Percentiles rank a stretch among this genome's conserved stretches.
phyloP scores from a whole-genome alignment of 2,888 invertebrate species.

The Abrostola tripartita region DNA sequence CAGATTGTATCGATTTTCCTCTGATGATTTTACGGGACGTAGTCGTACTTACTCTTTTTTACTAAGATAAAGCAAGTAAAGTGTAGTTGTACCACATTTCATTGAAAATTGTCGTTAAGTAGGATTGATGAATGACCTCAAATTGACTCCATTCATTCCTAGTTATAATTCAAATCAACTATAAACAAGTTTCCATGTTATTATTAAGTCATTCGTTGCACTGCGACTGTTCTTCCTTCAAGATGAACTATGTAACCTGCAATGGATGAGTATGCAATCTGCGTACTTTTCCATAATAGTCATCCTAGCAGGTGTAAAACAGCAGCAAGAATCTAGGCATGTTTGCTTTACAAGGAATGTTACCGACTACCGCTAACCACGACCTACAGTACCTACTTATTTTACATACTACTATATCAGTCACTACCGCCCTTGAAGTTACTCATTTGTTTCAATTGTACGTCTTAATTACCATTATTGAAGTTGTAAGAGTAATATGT shows the following conservation, averaged over 20 bases:
- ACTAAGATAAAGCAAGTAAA: too few relatives aligned
- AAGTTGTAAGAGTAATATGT: slow-evolving; percentile 17
- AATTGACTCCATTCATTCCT: too few relatives aligned
- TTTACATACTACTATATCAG: background rate
- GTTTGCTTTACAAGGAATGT: slow-evolving; percentile 23
- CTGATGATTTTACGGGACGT: background rate
- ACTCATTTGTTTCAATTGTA: slow-evolving; percentile 6
- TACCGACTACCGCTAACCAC: background rate
- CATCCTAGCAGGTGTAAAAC: slow-evolving; percentile 28
- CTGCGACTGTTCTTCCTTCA: background rate
- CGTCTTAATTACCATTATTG: slow-evolving; percentile 5
- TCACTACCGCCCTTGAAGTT: slow-evolving; percentile 18
- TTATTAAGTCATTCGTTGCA: background rate
- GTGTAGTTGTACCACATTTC: too few relatives aligned
- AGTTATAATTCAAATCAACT: too few relatives aligned
- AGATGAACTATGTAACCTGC: slow-evolving; percentile 25
- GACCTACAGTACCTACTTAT: too few relatives aligned
- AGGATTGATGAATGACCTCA: too few relatives aligned
- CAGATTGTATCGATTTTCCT: slow-evolving; percentile 14
- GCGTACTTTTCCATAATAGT: slow-evolving; percentile 26
- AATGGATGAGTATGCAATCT: too few relatives aligned
- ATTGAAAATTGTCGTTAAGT: too few relatives aligned
- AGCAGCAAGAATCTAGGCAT: slow-evolving; percentile 18
- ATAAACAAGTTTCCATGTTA: too few relatives aligned
- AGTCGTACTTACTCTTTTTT: background rate